phyloP scores from a whole-genome alignment of 1,140 invertebrate genomes.

The Popillia japonica region DNA sequence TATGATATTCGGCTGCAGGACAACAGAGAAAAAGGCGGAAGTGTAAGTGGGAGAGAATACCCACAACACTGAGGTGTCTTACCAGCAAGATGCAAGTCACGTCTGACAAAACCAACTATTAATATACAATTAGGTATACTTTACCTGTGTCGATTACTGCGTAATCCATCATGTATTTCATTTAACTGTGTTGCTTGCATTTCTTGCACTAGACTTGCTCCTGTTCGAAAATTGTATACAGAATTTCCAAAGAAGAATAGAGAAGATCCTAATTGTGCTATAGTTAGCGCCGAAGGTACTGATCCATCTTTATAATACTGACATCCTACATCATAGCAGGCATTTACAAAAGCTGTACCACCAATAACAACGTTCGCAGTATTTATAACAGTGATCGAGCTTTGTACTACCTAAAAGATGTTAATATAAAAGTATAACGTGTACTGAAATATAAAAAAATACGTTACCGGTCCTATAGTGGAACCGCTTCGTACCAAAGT shows the following conservation, averaged over 20 bases:
- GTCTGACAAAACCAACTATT: no score
- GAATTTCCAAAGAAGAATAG: slow-evolving; percentile 60
- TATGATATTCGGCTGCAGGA: no score
- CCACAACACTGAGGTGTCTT: no score
- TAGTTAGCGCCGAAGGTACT: slow-evolving; percentile 49
- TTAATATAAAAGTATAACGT: not conserved
- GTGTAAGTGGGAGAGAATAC: no score
- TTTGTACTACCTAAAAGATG: not conserved
- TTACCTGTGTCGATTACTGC: slow-evolving; percentile 57
- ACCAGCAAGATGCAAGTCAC: no score
- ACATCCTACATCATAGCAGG: slow-evolving; percentile 50
- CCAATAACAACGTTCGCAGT: slow-evolving; percentile 50
- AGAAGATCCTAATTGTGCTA: slow-evolving; percentile 59
- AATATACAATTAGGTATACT: not conserved
- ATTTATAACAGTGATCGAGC: slow-evolving; percentile 41
- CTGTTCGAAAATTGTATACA: slow-evolving; percentile 56
- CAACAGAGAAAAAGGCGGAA: no score
- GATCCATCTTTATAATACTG: slow-evolving; percentile 49
- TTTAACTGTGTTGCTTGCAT: slow-evolving; percentile 52
- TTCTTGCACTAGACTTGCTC: slow-evolving; percentile 57
- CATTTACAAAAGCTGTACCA: slow-evolving; percentile 52
- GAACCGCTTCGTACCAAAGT: slow-evolving; percentile 47
- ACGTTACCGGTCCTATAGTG: slow-evolving; percentile 49
- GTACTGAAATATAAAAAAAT: not conserved
- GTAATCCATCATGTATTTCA: slow-evolving; percentile 51